These are phyloP conservation scores for Sycophila texana DNA, from an alignment of 2,888 invertebrate genomes.

Conservation along the genomic window DNA sequence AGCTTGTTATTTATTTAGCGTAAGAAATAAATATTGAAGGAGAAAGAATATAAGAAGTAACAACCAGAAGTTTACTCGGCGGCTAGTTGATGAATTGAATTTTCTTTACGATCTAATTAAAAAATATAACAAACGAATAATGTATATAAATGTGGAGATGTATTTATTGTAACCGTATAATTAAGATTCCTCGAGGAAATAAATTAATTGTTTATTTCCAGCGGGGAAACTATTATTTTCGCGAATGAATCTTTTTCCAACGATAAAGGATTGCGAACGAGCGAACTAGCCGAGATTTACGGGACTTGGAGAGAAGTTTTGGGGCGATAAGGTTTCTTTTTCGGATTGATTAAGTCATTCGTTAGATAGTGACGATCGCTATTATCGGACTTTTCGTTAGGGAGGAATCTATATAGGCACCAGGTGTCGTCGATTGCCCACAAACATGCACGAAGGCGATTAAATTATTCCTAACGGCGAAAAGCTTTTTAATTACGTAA, in stretches of 20 bases:
- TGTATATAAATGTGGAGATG: not conserved
- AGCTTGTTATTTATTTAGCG: too few relatives aligned
- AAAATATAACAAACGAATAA: too few relatives aligned
- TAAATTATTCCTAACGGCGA: constrained; percentile 33
- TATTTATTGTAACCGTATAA: constrained; percentile 18
- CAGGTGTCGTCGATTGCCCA: constrained; percentile 43
- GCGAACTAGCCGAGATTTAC: constrained; percentile 45
- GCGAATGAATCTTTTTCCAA: constrained; percentile 34
- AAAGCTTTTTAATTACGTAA: constrained; percentile 49
- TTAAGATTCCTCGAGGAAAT: not conserved
- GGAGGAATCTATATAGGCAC: not conserved
- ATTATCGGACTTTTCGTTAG: constrained; percentile 34
- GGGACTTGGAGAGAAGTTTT: constrained; percentile 40
- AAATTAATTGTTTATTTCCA: constrained; percentile 34
- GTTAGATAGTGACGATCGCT: constrained; percentile 47
- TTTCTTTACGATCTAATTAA: too few relatives aligned
- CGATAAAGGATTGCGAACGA: constrained; percentile 44
- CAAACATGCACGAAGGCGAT: constrained; percentile 45
- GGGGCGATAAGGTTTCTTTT: constrained; percentile 47
- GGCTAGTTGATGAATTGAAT: too few relatives aligned
- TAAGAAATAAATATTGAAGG: too few relatives aligned
- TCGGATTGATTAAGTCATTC: constrained; percentile 53
- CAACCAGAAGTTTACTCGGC: too few relatives aligned
- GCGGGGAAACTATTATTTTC: not conserved
- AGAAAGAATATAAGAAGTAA: too few relatives aligned